Evolutionary conservation across 1,140 invertebrate genomes (phyloP), one percentile per base, ranked within the genome.

Genomic region (Pectinophora gossypiella): DNA sequence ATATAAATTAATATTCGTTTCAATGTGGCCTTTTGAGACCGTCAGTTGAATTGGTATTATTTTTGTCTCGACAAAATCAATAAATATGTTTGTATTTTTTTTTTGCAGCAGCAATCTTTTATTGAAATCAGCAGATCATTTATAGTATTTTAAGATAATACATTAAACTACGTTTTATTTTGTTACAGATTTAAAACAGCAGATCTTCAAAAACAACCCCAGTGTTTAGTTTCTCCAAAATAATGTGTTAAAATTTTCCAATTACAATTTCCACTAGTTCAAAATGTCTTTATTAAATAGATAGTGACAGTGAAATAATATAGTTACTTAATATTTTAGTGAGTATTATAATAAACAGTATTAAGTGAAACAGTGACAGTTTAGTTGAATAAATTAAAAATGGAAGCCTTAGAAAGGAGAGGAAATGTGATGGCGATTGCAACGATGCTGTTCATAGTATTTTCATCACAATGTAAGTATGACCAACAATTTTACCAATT

Each of bases 381-480:
- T 49, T 15, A 56, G 52, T 53, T 19, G 19, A 13, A 21, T 13
- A 35, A 21, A 55, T 19, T 48, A 36, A 74, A 64, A 73, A 85
- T 85, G 82, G 82, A 84, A 68, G 82, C 78, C 48, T 54, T 79
- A 20, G 78, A 85, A 56, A 78, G 78, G 66, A 70, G 78, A 62
- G 69, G 75, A 45, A 75, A 64, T 44, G 2, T 66, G 15, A 19
- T 72, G 38, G 67, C 72, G 7, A 62, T 72, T 13, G 55, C 64
- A 1, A 64, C 67, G 2, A 64, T 82, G 19, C 5, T 79, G 13
- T 64, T 74, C 61, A 72, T 81, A 62, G 57, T 76, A 1, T 75
- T 84, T 59, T 76, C 68, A 66, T 77, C 73, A 23, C 70, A 76
- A 56, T 82, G 82, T 85, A 68, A 82, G 79, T 83, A 72, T n/a